Percentiles rank a stretch among this genome's conserved stretches.
phyloP scores from a whole-genome alignment of 1,140 invertebrate genomes.

The Zaprionus inermis region DNA sequence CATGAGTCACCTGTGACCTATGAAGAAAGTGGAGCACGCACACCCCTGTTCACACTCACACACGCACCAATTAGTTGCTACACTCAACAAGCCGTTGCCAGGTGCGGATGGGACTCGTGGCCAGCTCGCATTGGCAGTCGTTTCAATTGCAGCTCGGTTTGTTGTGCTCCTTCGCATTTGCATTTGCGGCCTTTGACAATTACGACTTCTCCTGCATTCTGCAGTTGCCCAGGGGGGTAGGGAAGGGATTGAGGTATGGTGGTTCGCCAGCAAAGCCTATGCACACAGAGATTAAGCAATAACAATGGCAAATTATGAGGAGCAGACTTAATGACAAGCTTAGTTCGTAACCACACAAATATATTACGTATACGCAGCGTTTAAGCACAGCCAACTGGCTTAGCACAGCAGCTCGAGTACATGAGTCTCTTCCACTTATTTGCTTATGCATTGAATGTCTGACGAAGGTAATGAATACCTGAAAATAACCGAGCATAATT shows the following conservation, averaged over 20 bases:
- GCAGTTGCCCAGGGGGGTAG: too few relatives aligned
- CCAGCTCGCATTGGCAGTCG: slow-evolving; percentile 3
- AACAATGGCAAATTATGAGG: slow-evolving; percentile 58
- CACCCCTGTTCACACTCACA: slow-evolving; percentile 1
- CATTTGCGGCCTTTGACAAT: slow-evolving; percentile 39
- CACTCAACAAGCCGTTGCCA: slow-evolving; percentile 4
- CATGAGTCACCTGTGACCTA: not conserved
- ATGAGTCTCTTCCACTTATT: slow-evolving; percentile 23
- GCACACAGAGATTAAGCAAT: slow-evolving; percentile 52
- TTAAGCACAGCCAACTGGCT: slow-evolving; percentile 23
- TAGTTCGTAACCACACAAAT: slow-evolving; percentile 19
- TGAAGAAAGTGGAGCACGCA: not conserved
- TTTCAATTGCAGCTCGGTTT: slow-evolving; percentile 2
- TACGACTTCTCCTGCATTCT: slow-evolving; percentile 7
- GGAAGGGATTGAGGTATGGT: not conserved
- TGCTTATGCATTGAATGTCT: slow-evolving; percentile 45
- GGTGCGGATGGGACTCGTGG: not conserved
- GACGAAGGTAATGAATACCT: not conserved
- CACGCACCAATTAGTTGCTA: not conserved
- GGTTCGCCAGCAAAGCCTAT: slow-evolving; percentile 1
- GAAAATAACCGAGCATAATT: not conserved
- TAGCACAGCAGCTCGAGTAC: not conserved
- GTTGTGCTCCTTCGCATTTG: not conserved
- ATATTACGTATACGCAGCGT: slow-evolving; percentile 60
- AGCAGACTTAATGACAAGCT: slow-evolving; percentile 55